Base-by-base conservation (phyloP, 2,888 invertebrate genomes). In the Pardosa pseudoannulata region DNA sequence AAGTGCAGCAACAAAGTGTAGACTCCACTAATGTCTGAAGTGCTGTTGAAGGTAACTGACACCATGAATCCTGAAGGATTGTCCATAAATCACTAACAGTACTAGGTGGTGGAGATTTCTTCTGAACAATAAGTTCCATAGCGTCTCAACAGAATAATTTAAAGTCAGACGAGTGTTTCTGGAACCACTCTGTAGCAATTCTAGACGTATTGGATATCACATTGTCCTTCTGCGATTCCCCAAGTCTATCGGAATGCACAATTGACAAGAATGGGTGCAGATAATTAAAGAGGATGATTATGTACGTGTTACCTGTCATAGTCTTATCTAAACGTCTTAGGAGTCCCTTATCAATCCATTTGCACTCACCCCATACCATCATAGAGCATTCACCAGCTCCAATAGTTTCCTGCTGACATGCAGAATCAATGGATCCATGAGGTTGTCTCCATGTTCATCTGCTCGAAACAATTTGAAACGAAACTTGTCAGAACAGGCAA, bases 161-260 rank as follows among this genome's bases (percentile, higher is more conserved):
- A 13, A 36, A 68, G 23, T 65, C 36, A 36, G 68, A 36, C 36
- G 39, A 36, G 0, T 68, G 39, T 36, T 68, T 23, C 39, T 68
- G 36, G 23, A 68, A 19, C 68, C 50, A 72, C 28, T 74, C 19
- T 31, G 74, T 62, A 56, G 74, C 32, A 31, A 31, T n/a, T 74
- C 19, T 56, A 13, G 32, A 74, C 16, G 71, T 71, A 27, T 71
- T 41, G n/a, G 41, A 7, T 71, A 39, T 71, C 11, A 41, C 71
- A 46, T 71, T 9, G 32, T 1, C 28, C 19, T 71, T n/a, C 28
- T 71, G 71, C 11, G 2, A 71, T 19, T 27, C n/a, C n/a, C n/a
- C n/a, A n/a, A n/a, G n/a, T 32, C 32, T 3, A 56, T 74, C n/a
- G 19, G 19, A n/a, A 74, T 46, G 56, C 23, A 56, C 56, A 56